Evolutionary conservation across 2,888 invertebrate species (phyloP).

Genomic region (Octodonta nipae): DNA sequence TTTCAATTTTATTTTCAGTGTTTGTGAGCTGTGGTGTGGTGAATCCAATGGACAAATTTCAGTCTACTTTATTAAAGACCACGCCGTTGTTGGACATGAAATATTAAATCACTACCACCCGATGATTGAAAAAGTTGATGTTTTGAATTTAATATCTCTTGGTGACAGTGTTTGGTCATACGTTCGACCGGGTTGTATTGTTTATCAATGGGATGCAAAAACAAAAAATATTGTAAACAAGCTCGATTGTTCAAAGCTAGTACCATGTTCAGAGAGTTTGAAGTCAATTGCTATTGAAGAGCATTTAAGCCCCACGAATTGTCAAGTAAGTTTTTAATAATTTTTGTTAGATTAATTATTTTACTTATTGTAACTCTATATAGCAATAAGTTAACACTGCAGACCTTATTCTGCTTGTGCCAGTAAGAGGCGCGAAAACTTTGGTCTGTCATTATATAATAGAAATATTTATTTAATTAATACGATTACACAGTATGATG

Average conservation of each 20-base stretch:
- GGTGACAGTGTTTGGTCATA: slow-evolving; percentile 62
- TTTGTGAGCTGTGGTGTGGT: slow-evolving; percentile 77
- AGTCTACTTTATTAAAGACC: slow-evolving; percentile 58
- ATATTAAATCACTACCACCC: slow-evolving; percentile 48
- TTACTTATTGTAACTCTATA: no score
- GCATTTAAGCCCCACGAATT: slow-evolving; percentile 61
- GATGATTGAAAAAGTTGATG: slow-evolving; percentile 48
- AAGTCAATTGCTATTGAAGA: slow-evolving; percentile 85
- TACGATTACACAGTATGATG: no score
- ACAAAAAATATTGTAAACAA: slow-evolving; percentile 57
- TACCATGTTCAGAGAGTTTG: slow-evolving; percentile 82
- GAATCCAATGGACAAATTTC: slow-evolving; percentile 67
- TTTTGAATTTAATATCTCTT: slow-evolving; percentile 54
- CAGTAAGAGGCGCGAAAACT: no score
- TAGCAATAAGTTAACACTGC: no score
- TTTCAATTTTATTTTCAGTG: slow-evolving; percentile 29
- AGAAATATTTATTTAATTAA: no score
- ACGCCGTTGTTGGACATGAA: slow-evolving; percentile 62
- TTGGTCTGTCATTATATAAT: no score
- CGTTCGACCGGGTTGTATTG: slow-evolving; percentile 73
- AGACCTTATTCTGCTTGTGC: no score
- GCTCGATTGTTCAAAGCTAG: slow-evolving; percentile 81
- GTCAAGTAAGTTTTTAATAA: slow-evolving; percentile 42
- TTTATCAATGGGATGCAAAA: slow-evolving; percentile 74
- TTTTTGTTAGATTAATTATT: background rate